Percentiles rank a stretch among this genome's conserved stretches.
These are phyloP conservation scores for Aspidapion aeneum DNA, from an alignment of 2,888 invertebrate genomes.

Conservation along the genomic window DNA sequence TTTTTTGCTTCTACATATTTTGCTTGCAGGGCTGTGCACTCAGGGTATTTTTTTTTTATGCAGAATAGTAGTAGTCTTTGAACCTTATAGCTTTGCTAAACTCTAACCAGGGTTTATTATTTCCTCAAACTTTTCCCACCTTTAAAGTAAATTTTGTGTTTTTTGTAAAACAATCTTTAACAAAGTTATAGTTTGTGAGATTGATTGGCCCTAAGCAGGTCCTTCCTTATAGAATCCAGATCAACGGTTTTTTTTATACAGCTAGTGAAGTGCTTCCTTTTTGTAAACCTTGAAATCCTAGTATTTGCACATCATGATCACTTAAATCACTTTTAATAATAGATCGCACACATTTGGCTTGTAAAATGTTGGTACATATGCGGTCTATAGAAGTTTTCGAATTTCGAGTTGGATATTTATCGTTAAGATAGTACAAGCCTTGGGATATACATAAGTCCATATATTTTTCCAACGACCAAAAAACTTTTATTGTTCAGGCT, in stretches of 20 bases:
- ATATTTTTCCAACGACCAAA: neutral
- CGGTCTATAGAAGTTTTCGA: neutral
- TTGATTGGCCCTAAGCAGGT: neutral
- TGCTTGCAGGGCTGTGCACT: no score
- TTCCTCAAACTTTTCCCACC: neutral
- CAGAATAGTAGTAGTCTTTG: neutral
- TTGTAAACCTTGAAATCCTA: no score
- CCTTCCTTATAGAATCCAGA: neutral
- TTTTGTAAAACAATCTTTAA: neutral
- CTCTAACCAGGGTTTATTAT: neutral
- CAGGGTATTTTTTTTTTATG: neutral
- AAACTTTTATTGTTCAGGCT: neutral
- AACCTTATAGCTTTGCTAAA: neutral
- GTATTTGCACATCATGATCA: no score
- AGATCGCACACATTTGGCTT: no score
- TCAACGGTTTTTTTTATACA: neutral
- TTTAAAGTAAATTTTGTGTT: neutral
- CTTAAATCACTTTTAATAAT: no score
- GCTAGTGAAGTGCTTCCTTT: neutral
- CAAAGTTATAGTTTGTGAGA: neutral
- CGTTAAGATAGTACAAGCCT: neutral
- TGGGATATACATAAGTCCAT: neutral
- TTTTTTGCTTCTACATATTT: neutral
- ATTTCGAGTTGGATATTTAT: neutral
- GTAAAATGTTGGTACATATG: neutral